Evolutionary conservation across 2,888 invertebrate species (phyloP).

Genomic region (Hyalella azteca): DNA sequence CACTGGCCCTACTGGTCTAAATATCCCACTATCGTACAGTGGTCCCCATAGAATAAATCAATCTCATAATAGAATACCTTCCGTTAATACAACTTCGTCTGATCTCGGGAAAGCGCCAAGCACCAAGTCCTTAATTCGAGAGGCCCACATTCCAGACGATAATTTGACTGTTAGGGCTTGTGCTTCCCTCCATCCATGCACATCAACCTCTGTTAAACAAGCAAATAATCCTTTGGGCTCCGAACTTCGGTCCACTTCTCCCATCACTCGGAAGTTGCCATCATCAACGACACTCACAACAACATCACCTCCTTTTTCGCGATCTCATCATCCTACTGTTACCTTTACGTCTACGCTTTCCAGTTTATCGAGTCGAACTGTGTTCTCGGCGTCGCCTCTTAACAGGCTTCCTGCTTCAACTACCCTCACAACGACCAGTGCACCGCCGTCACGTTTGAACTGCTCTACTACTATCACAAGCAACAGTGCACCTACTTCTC

Average conservation of each 20-base stretch:
- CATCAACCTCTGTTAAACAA: background rate
- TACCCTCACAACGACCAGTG: background rate
- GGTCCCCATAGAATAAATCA: background rate
- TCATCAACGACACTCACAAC: constrained; percentile 25
- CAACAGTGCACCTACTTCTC: background rate
- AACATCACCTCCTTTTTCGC: constrained; percentile 21
- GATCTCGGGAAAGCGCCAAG: background rate
- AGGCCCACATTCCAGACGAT: constrained; percentile 17
- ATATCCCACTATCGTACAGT: background rate
- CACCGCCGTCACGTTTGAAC: background rate
- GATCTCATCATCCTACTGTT: background rate
- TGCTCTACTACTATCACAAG: constrained; percentile 1
- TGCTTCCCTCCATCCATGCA: background rate
- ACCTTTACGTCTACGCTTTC: background rate
- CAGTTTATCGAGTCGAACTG: background rate
- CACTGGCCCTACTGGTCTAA: background rate
- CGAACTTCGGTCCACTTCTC: background rate
- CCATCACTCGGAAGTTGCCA: constrained; percentile 2
- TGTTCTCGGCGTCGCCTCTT: background rate
- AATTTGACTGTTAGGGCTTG: background rate
- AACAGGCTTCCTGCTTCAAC: constrained; percentile 23
- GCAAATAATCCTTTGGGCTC: background rate
- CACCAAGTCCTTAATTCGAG: constrained; percentile 2
- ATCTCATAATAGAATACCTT: constrained; percentile 1
- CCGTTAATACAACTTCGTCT: constrained; percentile 3